Evolutionary conservation across 2,888 invertebrate genomes (phyloP).

Genomic region (Epsilonema sp.): DNA sequence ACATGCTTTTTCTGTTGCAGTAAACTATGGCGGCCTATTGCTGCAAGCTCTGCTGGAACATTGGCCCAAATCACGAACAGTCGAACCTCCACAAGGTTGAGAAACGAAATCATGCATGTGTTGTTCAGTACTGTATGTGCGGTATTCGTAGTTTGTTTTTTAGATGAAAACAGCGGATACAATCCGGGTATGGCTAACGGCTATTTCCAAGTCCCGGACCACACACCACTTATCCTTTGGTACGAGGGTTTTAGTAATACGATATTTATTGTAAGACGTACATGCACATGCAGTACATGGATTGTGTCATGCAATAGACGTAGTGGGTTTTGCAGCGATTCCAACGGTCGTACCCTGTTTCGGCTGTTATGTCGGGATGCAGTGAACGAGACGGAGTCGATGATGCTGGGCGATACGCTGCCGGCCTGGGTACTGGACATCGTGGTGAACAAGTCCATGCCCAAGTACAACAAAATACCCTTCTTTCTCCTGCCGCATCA

Average conservation of each 20-base stretch:
- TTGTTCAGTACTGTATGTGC: background rate
- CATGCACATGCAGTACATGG: background rate
- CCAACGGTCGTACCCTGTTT: constrained; percentile 80
- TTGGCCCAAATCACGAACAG: constrained; percentile 44
- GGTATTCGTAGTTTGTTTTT: background rate
- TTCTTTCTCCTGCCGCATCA: constrained; percentile 95
- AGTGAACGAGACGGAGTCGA: constrained; percentile 77
- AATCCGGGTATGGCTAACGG: constrained; percentile 32
- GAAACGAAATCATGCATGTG: background rate
- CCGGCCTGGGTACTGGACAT: constrained; percentile 63
- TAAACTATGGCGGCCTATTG: constrained; percentile 81
- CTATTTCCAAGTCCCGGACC: constrained; percentile 72
- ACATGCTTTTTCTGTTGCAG: constrained; percentile 37
- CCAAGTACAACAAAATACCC: constrained; percentile 86
- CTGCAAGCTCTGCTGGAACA: constrained; percentile 82
- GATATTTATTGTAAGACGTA: too few species aligned
- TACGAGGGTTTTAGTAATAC: constrained; percentile 25
- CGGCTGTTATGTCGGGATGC: constrained; percentile 70
- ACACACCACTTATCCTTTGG: constrained; percentile 89
- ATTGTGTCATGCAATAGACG: too few species aligned
- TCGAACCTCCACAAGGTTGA: constrained; percentile 11
- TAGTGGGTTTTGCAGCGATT: constrained; percentile 47
- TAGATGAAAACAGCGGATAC: constrained; percentile 13
- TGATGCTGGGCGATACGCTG: constrained; percentile 71
- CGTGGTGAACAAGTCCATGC: constrained; percentile 45